phyloP scores from a whole-genome alignment of 2,113 vertebrate species.

The Pachypanchax playfairii region DNA sequence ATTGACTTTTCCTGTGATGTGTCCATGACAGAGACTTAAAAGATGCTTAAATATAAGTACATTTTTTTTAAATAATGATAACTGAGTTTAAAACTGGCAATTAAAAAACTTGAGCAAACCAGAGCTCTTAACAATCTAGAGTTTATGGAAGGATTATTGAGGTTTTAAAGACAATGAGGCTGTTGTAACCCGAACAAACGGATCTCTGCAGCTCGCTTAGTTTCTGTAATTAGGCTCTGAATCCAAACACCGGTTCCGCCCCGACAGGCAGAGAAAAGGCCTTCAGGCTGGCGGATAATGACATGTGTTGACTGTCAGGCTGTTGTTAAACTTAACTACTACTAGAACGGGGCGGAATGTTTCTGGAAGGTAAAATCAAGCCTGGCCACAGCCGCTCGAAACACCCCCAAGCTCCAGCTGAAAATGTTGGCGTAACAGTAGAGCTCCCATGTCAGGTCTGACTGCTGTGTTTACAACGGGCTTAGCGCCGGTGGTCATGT shows the following conservation, averaged over 20 bases:
- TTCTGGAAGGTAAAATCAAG: neutral
- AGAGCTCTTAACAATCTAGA: neutral
- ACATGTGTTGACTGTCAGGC: constrained; percentile 2
- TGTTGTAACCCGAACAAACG: neutral
- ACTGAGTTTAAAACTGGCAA: too few relatives aligned
- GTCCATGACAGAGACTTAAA: too few relatives aligned
- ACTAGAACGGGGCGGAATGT: constrained; percentile 10
- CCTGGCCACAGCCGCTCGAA: neutral
- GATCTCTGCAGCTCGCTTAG: neutral
- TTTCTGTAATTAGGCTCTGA: neutral
- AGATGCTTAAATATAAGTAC: too few relatives aligned
- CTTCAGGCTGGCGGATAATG: constrained; percentile 1
- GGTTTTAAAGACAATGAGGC: too few relatives aligned
- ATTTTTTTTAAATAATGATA: too few relatives aligned
- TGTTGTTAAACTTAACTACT: neutral
- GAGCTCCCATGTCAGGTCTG: constrained; percentile 13
- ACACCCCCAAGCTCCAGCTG: neutral
- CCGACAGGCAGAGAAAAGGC: constrained; percentile 1
- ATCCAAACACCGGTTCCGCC: constrained; percentile 6
- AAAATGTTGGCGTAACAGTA: neutral
- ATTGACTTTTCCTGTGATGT: too few relatives aligned
- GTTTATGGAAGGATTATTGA: neutral
- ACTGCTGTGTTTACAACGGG: constrained; percentile 37
- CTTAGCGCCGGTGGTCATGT: constrained; percentile 47
- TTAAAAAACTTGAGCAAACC: too few relatives aligned